Base-by-base conservation (phyloP, 2,888 invertebrate genomes). In the Tortricodes alternella region DNA sequence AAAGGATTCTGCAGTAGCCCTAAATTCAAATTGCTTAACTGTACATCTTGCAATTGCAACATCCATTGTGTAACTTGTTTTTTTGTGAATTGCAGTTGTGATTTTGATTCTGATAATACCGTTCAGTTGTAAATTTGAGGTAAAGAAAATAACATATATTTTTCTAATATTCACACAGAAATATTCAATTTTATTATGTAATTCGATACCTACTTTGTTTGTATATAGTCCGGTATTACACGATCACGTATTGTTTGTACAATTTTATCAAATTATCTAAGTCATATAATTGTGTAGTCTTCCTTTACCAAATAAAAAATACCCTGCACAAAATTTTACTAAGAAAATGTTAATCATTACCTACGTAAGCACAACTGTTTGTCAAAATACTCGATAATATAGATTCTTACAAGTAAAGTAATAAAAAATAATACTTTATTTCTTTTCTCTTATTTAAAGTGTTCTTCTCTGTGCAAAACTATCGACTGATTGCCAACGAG, bases 281-380 rank as follows among this genome's bases (percentile, higher is more conserved):
- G 9, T 29, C 9, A 5, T 8, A n/a, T n/a, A n/a, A 52, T 72
- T 73, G 65, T 73, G 76, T 81, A 78, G 82, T 82, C 81, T 83
- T 83, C 81, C 79, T 65, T 64, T 69, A 71, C 58, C 70, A 67
- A 70, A 63, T 37, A 46, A 44, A n/a, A 21, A 53, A 13, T 11
- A 38, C 7, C 38, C 37, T 29, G 59, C 61, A 61, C 56, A 32
- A 32, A 27, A 35, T 41, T 35, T 1, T 11, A 29, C 11, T 23
- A 24, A 13, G 16, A 48, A 53, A 58, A 44, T 46, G 49, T 39
- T 57, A 11, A 46, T 50, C 29, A 29, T 29, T 46, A 41, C 46
- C n/a, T 56, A 41, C 49, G 52, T 18, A 29, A 57, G 56, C 59
- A 62, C 53, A 57, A 56, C 9, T 24, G 41, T 46, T 52, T 34